Evolutionary conservation across 1,140 invertebrate species (phyloP).

Genomic region (Akabosia matsudoensis): DNA sequence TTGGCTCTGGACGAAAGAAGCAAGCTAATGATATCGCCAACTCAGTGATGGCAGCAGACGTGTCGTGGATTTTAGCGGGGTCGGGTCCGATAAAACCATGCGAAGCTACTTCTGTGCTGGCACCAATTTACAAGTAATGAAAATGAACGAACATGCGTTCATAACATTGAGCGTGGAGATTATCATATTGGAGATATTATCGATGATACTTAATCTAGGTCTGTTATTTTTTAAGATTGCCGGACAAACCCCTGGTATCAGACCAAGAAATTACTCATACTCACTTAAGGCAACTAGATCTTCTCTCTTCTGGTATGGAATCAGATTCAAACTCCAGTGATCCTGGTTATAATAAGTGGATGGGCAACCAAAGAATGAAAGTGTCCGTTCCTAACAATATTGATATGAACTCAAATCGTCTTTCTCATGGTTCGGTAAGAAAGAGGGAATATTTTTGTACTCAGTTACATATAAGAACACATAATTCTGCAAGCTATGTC

Average conservation of each 20-base stretch:
- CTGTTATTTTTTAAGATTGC: not conserved
- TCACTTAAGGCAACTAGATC: not conserved
- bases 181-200: not conserved
- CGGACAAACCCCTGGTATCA: not conserved
- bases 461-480: no score
- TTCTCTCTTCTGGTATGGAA: not conserved
- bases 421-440: not conserved
- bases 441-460: no score
- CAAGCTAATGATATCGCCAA: slow-evolving; percentile 5
- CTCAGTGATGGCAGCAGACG: slow-evolving; percentile 57
- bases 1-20: slow-evolving; percentile 26
- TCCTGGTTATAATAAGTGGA: not conserved
- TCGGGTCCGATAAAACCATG: slow-evolving; percentile 54
- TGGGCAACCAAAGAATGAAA: not conserved
- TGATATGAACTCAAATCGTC: not conserved
- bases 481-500: no score
- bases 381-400: not conserved
- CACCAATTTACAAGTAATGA: slow-evolving; percentile 13
- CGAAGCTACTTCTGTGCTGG: not conserved
- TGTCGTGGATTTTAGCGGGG: slow-evolving; percentile 68
- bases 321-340: not conserved
- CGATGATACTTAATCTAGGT: not conserved
- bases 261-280: not conserved
- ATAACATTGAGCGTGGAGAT: not conserved
- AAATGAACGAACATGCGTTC: not conserved